Conservation (phyloP, 2,113 vertebrate species). For the Panthera tigris region DNA sequence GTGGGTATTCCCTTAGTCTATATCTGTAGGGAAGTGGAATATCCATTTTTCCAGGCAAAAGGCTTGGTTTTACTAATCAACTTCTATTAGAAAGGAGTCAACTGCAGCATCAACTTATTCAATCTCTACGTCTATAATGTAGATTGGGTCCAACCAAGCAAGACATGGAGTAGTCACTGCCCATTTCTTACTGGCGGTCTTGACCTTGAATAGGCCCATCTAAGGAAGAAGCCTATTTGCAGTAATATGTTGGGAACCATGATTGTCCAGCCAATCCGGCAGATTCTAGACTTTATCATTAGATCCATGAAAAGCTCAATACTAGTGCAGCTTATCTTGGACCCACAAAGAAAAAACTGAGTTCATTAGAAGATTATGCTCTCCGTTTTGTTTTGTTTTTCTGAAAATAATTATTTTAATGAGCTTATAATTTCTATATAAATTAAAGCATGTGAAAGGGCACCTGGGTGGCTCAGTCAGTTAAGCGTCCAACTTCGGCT, state of each 20-base stretch:
- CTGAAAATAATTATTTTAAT: not conserved
- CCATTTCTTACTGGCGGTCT: not conserved
- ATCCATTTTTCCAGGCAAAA: not conserved
- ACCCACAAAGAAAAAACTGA: not conserved
- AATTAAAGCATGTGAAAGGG: not conserved
- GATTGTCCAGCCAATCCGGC: not conserved
- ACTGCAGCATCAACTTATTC: not conserved
- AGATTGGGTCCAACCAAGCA: not conserved
- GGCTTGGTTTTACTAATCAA: not conserved
- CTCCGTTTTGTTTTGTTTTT: slow-evolving; percentile 22
- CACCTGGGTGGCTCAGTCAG: too few species aligned
- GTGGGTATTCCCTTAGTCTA: not conserved
- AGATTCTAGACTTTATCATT: not conserved
- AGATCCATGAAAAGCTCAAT: not conserved
- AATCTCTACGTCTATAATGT: not conserved
- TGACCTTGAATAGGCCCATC: not conserved
- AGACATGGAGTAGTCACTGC: not conserved
- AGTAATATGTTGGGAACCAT: not conserved
- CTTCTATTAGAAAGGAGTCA: not conserved
- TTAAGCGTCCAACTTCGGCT: too few species aligned
- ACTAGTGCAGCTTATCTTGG: not conserved
- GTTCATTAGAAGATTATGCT: not conserved
- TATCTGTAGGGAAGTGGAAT: not conserved
- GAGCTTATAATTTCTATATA: not conserved
- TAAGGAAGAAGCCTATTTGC: not conserved